Evolutionary conservation across 2,888 invertebrate species (phyloP), one percentile per base, ranked within the genome.

Genomic region (Hydrotaea cyrtoneurina): DNA sequence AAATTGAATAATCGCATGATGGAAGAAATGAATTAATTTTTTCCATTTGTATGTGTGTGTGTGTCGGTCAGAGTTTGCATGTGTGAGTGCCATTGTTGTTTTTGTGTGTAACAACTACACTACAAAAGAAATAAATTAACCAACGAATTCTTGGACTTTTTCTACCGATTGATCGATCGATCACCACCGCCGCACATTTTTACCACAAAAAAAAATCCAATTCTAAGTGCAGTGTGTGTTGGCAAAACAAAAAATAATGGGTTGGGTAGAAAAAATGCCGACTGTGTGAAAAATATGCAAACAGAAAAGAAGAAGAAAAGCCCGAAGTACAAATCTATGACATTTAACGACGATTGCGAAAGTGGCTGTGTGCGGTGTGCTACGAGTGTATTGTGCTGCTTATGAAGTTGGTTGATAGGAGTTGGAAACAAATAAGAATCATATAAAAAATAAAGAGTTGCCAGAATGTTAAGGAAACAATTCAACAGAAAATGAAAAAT

Each of bases 201-300:
- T 1, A 15, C 0, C 71, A 62, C 36, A 23, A 31, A 31, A 4
- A 4, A n/a, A 31, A 31, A 31, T 2, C 31, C 31, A 31, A 31
- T 31, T 1, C 62, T 1, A 72, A 19, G 53, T 31, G 3, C 7
- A 31, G 31, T 31, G 31, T 31, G 3, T 2, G 31, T 31, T 7
- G 31, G 31, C 31, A 31, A 31, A 31, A 31, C n/a, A 74, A 57
- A 43, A 59, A 73, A 81, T 84, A 73, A 81, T 84, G 81, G 83
- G 83, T 74, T 81, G 80, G 83, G 83, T 82, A 59, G 79, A 50
- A 19, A 75, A 83, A 79, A 83, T 72, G 83, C 83, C 78, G 66
- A 66, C 66, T 64, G 64, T 64, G 64, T 66, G 17, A 71, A 76
- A 82, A 74, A 46, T 62, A 57, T 73, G 43, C 23, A 50, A 53